phyloP scores from a whole-genome alignment of 2,888 invertebrate genomes.

The Dasypogon diadema region DNA sequence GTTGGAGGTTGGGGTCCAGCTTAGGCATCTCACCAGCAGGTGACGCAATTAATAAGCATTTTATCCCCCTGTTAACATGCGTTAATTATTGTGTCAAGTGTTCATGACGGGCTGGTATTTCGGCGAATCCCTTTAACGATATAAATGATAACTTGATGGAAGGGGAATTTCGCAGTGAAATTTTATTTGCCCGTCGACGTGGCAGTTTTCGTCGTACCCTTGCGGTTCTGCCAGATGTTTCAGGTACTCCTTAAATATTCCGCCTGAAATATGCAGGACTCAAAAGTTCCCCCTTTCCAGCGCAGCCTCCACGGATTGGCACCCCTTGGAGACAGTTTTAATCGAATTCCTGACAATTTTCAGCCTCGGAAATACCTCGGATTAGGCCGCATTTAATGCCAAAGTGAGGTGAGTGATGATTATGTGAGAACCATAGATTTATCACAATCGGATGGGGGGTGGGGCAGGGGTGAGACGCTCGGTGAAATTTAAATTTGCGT shows the following conservation, averaged over 20 bases:
- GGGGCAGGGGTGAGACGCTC: background rate
- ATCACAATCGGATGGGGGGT: background rate
- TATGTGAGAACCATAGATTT: background rate
- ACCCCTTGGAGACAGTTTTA: background rate
- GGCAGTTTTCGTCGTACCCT: background rate
- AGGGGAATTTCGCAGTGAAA: background rate
- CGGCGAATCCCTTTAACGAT: background rate
- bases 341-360: conserved; percentile 14
- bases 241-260: background rate
- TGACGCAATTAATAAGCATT: conserved; percentile 17
- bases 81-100: conserved; percentile 16
- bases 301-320: background rate
- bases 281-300: background rate
- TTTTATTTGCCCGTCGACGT: background rate
- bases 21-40: no score
- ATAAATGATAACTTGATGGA: background rate
- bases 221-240: background rate
- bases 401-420: background rate
- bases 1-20: no score
- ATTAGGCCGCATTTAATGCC: conserved; percentile 7
- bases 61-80: conserved; percentile 2
- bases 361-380: background rate
- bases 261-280: background rate
- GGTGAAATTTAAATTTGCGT: background rate
- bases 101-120: conserved; percentile 17